phyloP scores from a whole-genome alignment of 2,113 vertebrate genomes.

The Melanerpes aurifrons region DNA sequence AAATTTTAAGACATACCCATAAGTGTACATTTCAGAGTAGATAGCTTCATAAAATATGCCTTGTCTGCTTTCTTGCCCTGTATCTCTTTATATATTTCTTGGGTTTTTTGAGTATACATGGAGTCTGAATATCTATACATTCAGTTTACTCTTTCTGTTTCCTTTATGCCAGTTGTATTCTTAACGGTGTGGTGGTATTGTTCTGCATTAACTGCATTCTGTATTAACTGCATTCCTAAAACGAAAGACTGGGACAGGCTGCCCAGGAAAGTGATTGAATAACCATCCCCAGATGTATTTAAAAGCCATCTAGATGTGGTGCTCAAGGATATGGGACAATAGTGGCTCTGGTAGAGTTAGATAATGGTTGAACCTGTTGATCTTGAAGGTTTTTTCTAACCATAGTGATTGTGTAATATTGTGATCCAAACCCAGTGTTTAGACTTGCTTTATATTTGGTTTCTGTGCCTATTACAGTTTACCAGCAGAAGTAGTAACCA shows the following conservation, averaged over 20 bases:
- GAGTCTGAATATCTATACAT: background rate
- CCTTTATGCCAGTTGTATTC: background rate
- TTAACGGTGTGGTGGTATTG: background rate
- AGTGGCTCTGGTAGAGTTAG: too few species aligned
- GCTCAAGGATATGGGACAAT: too few species aligned
- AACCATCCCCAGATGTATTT: too few species aligned
- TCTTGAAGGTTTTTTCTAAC: too few species aligned
- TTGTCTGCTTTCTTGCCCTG: background rate
- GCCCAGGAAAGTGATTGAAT: too few species aligned
- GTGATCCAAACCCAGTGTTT: background rate
- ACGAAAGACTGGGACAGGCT: too few species aligned
- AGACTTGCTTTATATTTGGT: background rate
- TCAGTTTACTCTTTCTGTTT: background rate
- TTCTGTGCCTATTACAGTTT: background rate
- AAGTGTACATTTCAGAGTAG: background rate
- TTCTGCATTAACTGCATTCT: too few species aligned
- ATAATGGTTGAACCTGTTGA: too few species aligned
- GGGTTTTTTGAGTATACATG: background rate
- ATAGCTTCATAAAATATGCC: background rate
- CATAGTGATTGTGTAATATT: too few species aligned
- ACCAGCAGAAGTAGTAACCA: background rate
- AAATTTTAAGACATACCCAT: background rate
- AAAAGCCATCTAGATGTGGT: too few species aligned
- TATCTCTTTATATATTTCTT: background rate
- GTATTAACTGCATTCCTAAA: too few species aligned